Evolutionary conservation across 1,140 invertebrate genomes (phyloP).

Genomic region (Formica exsecta): DNA sequence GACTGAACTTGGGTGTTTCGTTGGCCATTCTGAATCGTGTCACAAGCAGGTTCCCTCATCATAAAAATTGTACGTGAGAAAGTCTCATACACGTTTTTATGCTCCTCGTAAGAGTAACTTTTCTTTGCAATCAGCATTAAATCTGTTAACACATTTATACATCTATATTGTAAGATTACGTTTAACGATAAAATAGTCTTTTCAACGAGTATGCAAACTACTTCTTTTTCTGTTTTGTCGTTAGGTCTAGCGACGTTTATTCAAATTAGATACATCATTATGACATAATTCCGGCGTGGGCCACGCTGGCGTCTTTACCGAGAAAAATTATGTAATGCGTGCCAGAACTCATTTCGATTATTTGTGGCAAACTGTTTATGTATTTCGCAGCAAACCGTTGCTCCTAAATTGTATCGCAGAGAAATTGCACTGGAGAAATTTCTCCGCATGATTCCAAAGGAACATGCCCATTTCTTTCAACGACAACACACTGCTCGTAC

Average conservation of each 20-base stretch:
- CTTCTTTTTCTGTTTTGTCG: not conserved
- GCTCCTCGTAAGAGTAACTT: not conserved
- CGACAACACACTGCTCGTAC: not conserved
- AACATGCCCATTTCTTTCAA: not conserved
- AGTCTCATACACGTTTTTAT: not conserved
- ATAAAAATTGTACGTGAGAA: not conserved
- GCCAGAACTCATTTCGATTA: not conserved
- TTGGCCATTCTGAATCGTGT: slow-evolving; percentile 21
- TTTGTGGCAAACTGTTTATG: not conserved
- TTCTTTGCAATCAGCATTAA: not conserved
- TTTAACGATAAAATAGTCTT: not conserved
- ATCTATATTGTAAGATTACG: not conserved
- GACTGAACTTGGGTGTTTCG: not conserved
- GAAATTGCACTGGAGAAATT: slow-evolving; percentile 33
- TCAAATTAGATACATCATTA: slow-evolving; percentile 8
- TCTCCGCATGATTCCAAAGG: not conserved
- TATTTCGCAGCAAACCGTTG: too few relatives aligned
- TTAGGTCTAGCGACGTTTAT: not conserved
- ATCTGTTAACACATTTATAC: not conserved
- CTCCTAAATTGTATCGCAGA: not conserved
- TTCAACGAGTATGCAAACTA: not conserved
- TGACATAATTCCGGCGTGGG: slow-evolving; percentile 54
- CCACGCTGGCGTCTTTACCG: not conserved
- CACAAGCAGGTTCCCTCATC: slow-evolving; percentile 10
- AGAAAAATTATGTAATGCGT: slow-evolving; percentile 57